Conservation (phyloP, 2,797 vertebrate species). For the Pantherophis alleghaniensis region DNA sequence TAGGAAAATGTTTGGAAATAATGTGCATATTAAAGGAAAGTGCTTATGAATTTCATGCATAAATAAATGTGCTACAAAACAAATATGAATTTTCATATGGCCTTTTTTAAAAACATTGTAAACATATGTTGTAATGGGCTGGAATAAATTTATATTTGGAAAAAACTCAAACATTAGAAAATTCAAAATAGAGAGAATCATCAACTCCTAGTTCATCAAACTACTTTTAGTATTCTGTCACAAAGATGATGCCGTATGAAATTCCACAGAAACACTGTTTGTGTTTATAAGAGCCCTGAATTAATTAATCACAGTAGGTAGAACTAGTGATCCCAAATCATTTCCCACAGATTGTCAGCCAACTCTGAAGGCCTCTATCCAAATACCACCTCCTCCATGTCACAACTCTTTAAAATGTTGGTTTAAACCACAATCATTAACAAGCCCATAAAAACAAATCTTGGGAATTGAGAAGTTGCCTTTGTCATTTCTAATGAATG, state of each 20-base stretch:
- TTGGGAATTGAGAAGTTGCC: background rate
- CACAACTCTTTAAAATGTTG: conserved; percentile 6
- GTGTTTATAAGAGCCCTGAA: background rate
- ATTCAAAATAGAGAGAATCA: background rate
- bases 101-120: background rate
- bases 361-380: conserved; percentile 3
- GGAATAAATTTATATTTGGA: background rate
- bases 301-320: background rate
- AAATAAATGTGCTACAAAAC: background rate
- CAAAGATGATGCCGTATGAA: background rate
- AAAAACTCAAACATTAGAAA: background rate
- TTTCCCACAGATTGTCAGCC: conserved; percentile 13
- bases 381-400: background rate
- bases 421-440: conserved; percentile 31
- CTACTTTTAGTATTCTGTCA: background rate
- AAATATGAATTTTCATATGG: background rate
- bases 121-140: background rate
- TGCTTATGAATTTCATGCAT: background rate
- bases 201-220: background rate
- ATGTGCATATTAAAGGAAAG: background rate
- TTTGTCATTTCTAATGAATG: conserved; percentile 35
- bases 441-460: background rate
- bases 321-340: background rate
- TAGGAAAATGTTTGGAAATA: background rate
- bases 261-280: background rate